Base-by-base conservation (phyloP, 2,888 invertebrate genomes). In the Euzetes globulus region DNA sequence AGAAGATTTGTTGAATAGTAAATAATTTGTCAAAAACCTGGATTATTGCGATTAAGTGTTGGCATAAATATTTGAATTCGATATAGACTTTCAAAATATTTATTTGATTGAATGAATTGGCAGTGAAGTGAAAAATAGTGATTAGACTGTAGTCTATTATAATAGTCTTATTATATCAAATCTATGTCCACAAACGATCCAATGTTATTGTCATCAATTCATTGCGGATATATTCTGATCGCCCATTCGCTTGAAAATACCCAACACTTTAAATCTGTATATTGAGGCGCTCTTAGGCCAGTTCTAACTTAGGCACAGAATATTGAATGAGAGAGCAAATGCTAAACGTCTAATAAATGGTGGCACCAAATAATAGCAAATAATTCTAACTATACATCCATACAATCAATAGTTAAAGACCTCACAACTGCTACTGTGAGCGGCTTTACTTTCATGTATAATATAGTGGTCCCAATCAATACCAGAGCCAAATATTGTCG, bases 291-390 rank as follows among this genome's bases (percentile, higher is more conserved):
- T 63, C 37, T 17, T 58, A 63, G 33, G 41, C 41, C 41, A 41
- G 41, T 13, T 13, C 27, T 19, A 60, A n/a, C 25, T 60, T 19
- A 60, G 6, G 27, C 7, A 29, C 17, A 60, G 22, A 60, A 19
- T 19, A 52, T 37, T 33, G 29, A n/a, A n/a, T n/a, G n/a, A n/a
- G 63, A 15, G 9, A 63, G 17, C 3, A 25, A 63, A 63, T 63
- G n/a, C 29, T 63, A 63, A 63, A 63, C 63, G 63, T 37, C 63
- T 63, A 63, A 63, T 63, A 63, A 63, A 63, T 63, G 63, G 63
- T 63, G 63, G 33, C 63, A 60, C 25, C 27, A 60, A 60, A 60
- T 60, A 60, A 50, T 50, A n/a, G 50, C 58, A 58, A 58, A 58
- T 58, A 22, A 63, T 63, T 63, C 33, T 17, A 58, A 58, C 19